These are phyloP conservation scores for Lineus longissimus DNA, from an alignment of 1,140 invertebrate species.

Conservation along the genomic window DNA sequence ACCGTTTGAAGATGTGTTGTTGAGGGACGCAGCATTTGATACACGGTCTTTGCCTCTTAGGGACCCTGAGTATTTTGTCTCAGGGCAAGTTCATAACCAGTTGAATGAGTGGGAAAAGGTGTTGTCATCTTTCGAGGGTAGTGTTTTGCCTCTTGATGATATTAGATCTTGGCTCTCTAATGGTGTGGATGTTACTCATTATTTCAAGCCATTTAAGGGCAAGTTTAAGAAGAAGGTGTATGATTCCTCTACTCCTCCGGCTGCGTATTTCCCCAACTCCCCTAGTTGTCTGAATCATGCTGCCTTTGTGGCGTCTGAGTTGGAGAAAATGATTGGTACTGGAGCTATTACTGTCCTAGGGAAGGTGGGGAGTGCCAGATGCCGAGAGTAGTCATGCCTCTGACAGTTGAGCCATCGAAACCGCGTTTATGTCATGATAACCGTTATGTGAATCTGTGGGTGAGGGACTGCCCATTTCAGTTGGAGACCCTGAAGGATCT, in stretches of 20 bases:
- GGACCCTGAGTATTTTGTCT: too few relatives aligned
- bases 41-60: too few relatives aligned
- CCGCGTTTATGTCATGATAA: conserved; percentile 13
- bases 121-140: not conserved
- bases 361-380: conserved; percentile 17
- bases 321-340: not conserved
- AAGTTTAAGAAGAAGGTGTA: conserved; percentile 17
- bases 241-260: conserved; percentile 15
- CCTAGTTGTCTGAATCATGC: conserved; percentile 13
- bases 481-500: conserved; percentile 12
- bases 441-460: conserved; percentile 12
- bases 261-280: conserved; percentile 16
- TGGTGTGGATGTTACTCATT: conserved; percentile 14
- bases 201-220: conserved; percentile 15
- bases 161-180: conserved; percentile 8
- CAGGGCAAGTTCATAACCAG: too few relatives aligned
- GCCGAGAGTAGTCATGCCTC: not conserved
- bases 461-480: conserved; percentile 9
- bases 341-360: not conserved
- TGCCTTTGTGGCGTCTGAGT: conserved; percentile 12
- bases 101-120: conserved; percentile 4
- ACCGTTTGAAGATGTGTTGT: too few relatives aligned
- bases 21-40: too few relatives aligned
- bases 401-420: conserved; percentile 10
- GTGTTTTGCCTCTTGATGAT: too few relatives aligned